phyloP scores from a whole-genome alignment of 1,140 invertebrate genomes.

The Spodoptera litura region DNA sequence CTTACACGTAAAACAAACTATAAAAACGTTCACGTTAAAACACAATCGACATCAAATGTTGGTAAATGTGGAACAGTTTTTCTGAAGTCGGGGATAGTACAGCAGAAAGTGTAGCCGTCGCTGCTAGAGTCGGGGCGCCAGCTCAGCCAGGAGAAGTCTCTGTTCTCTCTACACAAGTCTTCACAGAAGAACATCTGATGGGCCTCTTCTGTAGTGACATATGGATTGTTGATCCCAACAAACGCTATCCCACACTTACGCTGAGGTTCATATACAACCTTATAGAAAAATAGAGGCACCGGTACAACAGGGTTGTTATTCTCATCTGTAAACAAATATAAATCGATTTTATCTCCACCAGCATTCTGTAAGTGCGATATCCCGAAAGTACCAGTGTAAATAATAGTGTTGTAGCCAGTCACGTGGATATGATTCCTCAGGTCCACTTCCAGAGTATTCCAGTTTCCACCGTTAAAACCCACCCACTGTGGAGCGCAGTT shows the following conservation, averaged over 20 bases:
- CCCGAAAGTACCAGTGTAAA: conserved; percentile 86
- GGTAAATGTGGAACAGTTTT: conserved; percentile 71
- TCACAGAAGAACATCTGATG: conserved; percentile 70
- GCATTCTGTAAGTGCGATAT: conserved; percentile 80
- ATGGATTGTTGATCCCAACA: conserved; percentile 86
- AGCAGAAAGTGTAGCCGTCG: conserved; percentile 77
- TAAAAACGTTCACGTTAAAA: conserved; percentile 59
- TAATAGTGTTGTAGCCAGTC: conserved; percentile 72
- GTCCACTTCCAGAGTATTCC: conserved; percentile 86
- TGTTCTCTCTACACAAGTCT: conserved; percentile 68
- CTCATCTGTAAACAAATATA: conserved; percentile 80
- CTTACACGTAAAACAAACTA: conserved; percentile 4
- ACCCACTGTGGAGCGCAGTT: conserved; percentile 90
- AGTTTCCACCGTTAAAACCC: conserved; percentile 89
- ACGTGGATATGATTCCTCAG: conserved; percentile 73
- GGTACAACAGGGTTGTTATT: conserved; percentile 79
- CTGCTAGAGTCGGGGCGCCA: conserved; percentile 70
- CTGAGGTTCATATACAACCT: conserved; percentile 83
- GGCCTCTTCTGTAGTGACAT: conserved; percentile 65
- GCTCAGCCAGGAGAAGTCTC: conserved; percentile 68
- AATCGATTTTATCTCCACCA: conserved; percentile 68
- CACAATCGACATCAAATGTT: conserved; percentile 64
- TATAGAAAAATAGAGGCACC: conserved; percentile 85
- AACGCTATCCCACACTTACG: conserved; percentile 78
- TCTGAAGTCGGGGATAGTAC: conserved; percentile 69